phyloP scores from a whole-genome alignment of 1,140 invertebrate species.

The Trichonephila clavata region DNA sequence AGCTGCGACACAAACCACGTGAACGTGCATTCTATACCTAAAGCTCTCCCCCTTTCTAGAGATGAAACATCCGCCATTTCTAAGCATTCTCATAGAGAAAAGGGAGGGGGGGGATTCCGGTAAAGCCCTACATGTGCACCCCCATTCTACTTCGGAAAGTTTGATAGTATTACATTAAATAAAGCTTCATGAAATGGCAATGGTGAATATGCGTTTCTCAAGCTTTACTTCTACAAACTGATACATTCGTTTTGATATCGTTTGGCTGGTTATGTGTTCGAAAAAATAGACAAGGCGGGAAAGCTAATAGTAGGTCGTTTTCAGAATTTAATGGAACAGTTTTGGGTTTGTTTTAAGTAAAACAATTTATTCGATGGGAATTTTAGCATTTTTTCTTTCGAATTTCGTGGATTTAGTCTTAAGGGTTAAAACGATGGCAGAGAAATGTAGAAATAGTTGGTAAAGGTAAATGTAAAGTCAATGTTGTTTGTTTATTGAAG shows the following conservation, averaged over 20 bases:
- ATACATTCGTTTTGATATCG: neutral
- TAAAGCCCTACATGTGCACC: neutral
- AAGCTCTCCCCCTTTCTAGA: neutral
- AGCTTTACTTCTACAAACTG: neutral
- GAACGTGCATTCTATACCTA: conserved; percentile 37
- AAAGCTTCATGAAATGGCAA: conserved; percentile 11
- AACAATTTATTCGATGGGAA: neutral
- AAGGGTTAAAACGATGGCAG: neutral
- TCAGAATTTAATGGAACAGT: neutral
- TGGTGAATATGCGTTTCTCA: neutral
- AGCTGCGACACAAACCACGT: conserved; percentile 51
- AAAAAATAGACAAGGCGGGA: neutral
- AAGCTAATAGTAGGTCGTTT: conserved; percentile 8
- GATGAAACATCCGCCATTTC: conserved; percentile 39
- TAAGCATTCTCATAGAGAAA: neutral
- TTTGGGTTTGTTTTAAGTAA: neutral
- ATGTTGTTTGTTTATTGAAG: neutral
- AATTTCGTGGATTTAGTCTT: neutral
- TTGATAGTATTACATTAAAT: conserved; percentile 36
- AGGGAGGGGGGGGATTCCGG: conserved; percentile 8
- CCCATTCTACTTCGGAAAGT: neutral
- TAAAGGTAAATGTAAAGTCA: neutral
- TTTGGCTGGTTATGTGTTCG: neutral
- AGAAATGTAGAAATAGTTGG: neutral
- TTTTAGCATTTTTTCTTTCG: neutral